Evolutionary conservation across 2,888 invertebrate genomes (phyloP), one percentile per base, ranked within the genome.

Genomic region (Cryptus armator): DNA sequence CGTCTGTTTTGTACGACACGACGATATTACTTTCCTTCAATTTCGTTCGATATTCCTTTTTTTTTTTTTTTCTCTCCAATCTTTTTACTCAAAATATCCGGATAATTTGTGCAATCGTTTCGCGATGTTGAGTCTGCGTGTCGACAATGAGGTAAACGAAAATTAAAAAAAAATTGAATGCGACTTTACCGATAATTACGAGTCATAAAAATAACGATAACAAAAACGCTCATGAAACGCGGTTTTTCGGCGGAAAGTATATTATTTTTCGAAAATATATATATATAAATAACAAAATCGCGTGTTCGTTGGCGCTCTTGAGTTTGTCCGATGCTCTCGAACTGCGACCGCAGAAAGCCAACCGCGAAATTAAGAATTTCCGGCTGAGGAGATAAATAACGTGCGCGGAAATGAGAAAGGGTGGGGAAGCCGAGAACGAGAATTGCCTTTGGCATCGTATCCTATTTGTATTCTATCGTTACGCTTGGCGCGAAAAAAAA

Each of bases 301-400:
- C 71, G 71, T 59, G 79, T 51, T 44, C 46, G 59, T 64, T 32
- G 19, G 37, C 37, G 80, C 46, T 84, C 71, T 66, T 62, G 29
- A 62, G 12, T 53, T 70, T 53, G 37, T 56, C 46, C 77, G 68
- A 62, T 64, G 74, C 48, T n/a, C 10, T 16, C 4, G n/a, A 29
- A 64, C 48, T 32, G 48, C 29, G 44, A 76, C 81, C 81, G 77
- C 79, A 84, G 56, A 83, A 84, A 77, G 70, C 78, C 82, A 83
- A 91, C 91, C 90, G 87, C 92, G 88, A 92, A 91, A 92, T 92
- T 90, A 89, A 90, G 88, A 89, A 88, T 89, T 91, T 92, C 92
- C 91, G 88, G 85, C 71, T 44, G 74, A 51, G 80, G 80, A 85
- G 81, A 85, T 74, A 87, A 71, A 81, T 81, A 85, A 84, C 86